phyloP scores from a whole-genome alignment of 2,797 vertebrate genomes.

The Sternarchorhynchus goeldii region DNA sequence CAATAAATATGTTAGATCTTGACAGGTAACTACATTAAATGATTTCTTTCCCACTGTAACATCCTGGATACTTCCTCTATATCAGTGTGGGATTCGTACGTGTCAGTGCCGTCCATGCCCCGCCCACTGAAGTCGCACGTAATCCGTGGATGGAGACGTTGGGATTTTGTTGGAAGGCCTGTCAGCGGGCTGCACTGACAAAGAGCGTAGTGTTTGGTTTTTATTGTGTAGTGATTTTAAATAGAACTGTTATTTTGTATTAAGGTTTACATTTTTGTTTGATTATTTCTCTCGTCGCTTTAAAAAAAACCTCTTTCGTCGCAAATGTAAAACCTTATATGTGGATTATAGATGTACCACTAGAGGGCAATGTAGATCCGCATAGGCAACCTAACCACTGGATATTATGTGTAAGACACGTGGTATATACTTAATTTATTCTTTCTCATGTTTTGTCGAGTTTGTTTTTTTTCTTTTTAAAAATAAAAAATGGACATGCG shows the following conservation, averaged over 20 bases:
- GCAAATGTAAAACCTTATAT: background rate
- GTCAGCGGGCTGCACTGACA: too few relatives aligned
- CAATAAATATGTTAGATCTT: slow-evolving; percentile 19
- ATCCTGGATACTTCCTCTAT: slow-evolving; percentile 61
- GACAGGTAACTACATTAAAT: slow-evolving; percentile 6
- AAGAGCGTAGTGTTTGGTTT: too few relatives aligned
- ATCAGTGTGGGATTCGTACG: slow-evolving; percentile 70
- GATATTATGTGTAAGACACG: background rate
- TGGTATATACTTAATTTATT: background rate
- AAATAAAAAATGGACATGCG: too few relatives aligned
- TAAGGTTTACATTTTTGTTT: too few relatives aligned
- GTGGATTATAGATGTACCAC: background rate
- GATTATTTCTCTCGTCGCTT: background rate
- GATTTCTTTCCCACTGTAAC: slow-evolving; percentile 38
- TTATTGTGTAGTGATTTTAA: too few relatives aligned
- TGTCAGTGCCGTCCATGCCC: slow-evolving; percentile 72
- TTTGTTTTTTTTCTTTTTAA: too few relatives aligned
- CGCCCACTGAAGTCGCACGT: slow-evolving; percentile 57
- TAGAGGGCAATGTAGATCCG: slow-evolving; percentile 16
- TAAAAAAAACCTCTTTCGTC: background rate
- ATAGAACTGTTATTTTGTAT: too few relatives aligned
- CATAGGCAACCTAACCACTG: background rate
- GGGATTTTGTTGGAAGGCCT: too few relatives aligned
- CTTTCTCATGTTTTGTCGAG: background rate
- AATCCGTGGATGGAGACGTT: too few relatives aligned